Evolutionary conservation across 2,113 vertebrate species (phyloP), one percentile per base, ranked within the genome.

Genomic region (Callionymus lyra): DNA sequence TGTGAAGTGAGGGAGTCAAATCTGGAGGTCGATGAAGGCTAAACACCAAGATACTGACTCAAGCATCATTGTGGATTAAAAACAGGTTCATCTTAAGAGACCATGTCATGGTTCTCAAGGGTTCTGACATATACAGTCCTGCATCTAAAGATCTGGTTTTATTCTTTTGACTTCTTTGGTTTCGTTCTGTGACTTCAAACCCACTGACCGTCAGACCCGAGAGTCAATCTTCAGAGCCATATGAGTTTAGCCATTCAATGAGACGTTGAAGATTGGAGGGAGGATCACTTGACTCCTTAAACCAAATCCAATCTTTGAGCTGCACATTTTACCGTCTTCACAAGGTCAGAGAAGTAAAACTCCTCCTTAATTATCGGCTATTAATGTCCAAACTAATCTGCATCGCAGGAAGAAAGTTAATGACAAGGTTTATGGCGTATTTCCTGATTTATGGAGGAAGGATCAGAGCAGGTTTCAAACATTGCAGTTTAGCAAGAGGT

Each of bases 341-440:
- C 58, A 74, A 82, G 63, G 72, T 76, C 71, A 67, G 2, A 31
- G 56, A 34, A 40, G 42, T 67, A 71, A 81, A 77, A 63, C 14
- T 47, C 56, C 59, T 47, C 61, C 43, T 59, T 66, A 56, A 56
- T 65, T 47, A 67, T 37, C 39, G 4, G 19, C 47, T 52, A 47
- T 61, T 74, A 68, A 77, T 62, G 41, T 55, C 38, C 43, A 16
- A 38, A 10, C 63, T 71, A 56, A 74, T 81, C 67, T 77, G 59
- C 74, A 80, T 78, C 58, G 31, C 37, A 4, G 39, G 18, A 50
- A 35, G 58, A 49, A 62, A 44, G 56, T 69, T 64, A 76, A 65
- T 62, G 65, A 50, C 31, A 8, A 12, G 37, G 43, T 80, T 81
- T 77, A 82, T 66, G 47, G 49, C 53, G 38, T 65, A 31, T 68